Percentiles rank a stretch among this genome's conserved stretches.
Evolutionary conservation across 2,113 vertebrate genomes (phyloP).

Genomic region (Zosterops pallidus): DNA sequence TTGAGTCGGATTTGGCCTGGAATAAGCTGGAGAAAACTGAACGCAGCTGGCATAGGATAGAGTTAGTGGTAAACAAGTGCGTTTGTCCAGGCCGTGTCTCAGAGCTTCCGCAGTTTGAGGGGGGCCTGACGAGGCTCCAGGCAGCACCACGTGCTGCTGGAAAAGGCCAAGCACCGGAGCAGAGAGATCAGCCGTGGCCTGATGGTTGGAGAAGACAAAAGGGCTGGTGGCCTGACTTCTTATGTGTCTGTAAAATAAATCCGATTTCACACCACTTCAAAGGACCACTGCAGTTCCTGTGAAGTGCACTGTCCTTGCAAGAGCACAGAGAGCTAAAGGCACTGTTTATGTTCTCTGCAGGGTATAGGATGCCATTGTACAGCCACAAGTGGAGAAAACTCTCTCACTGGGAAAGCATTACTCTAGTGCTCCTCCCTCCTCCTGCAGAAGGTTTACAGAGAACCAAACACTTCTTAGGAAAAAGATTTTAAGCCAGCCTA

Average conservation of each 20-base stretch:
- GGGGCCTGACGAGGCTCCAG: fast-evolving
- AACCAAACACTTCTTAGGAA: background rate
- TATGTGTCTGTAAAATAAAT: background rate
- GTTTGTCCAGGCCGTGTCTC: fast-evolving
- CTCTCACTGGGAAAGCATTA: background rate
- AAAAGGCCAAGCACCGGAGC: background rate
- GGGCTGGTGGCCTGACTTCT: fast-evolving
- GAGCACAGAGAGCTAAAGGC: background rate
- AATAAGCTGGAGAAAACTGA: no score
- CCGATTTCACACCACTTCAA: no score
- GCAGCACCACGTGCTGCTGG: background rate
- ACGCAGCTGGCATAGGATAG: fast-evolving
- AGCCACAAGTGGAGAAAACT: background rate
- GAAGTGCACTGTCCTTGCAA: fast-evolving
- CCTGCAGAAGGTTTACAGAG: background rate
- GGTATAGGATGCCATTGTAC: background rate
- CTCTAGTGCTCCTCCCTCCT: background rate
- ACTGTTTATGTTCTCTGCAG: no score
- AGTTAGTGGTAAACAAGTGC: fast-evolving
- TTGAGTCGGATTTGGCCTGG: fast-evolving
- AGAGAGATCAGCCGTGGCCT: fast-evolving
- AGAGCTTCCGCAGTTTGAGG: background rate
- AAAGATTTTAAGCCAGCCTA: background rate
- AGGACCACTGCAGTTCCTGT: background rate
- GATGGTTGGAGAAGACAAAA: fast-evolving